Base-by-base conservation (phyloP, 1,140 invertebrate species). In the Macrosteles quadrilineatus region DNA sequence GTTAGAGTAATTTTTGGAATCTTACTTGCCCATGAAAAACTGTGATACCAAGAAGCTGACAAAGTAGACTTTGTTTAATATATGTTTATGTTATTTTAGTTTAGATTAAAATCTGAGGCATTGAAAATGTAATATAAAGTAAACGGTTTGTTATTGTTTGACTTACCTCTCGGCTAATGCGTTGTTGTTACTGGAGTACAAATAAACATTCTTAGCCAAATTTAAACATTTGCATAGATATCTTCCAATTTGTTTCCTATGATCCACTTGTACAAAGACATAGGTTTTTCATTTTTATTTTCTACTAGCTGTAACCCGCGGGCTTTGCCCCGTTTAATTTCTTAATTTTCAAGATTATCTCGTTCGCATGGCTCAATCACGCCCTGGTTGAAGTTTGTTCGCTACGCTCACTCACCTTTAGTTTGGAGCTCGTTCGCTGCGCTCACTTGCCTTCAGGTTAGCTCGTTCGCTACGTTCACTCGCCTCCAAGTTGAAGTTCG, bases 51-150 rank as follows among this genome's bases (percentile, higher is more conserved):
- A 62, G 11, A 62, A 62, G 57, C 57, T 62, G 23, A 62, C 57
- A 62, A 62, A 62, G 57, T 62, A 62, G 57, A 23, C 57, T 62
- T 62, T 29, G 57, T 12, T 62, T 29, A 62, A 62, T 62, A 62
- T 62, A 3, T 62, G 14, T 62, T 62, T 62, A 62, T 23, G 57
- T 62, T 62, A 62, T 53, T 25, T 53, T 53, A 19, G 23, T 53
- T 53, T 53, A 9, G 47, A 53, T 19, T n/a, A 53, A 53, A n/a
- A 53, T 53, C 47, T 25, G n/a, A 6, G 47, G 14, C 11, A 62
- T 27, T 23, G 2, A 27, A 12, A 17, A 6, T n/a, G 57, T 25
- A n/a, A 62, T 62, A 62, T 23, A 62, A 23, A 29, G 57, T 62
- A 64, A 64, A 27, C 62, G 11, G 62, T 64, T 64, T 64, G 62